Percentiles rank a stretch among this genome's conserved stretches.
These are phyloP conservation scores for Drosophila kohkoa DNA, from an alignment of 1,140 invertebrate genomes.

Conservation along the genomic window DNA sequence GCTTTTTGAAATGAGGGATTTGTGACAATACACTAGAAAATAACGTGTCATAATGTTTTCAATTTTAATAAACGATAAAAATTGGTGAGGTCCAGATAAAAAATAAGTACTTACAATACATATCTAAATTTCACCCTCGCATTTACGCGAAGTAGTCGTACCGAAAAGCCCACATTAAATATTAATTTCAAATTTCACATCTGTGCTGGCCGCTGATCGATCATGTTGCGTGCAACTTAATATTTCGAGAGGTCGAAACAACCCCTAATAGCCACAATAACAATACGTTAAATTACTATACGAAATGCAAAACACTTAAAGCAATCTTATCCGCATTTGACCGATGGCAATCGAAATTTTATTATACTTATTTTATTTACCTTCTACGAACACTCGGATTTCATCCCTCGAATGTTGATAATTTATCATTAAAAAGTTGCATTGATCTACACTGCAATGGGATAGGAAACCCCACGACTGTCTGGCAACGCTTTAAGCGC, in stretches of 20 bases:
- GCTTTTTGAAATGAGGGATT: slow-evolving; percentile 33
- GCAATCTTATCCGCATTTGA: slow-evolving; percentile 62
- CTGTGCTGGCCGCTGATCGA: slow-evolving; percentile 54
- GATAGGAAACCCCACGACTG: slow-evolving; percentile 5
- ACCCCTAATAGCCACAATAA: slow-evolving; percentile 53
- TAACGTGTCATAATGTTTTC: slow-evolving; percentile 14
- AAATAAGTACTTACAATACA: neutral
- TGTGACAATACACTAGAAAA: slow-evolving; percentile 42
- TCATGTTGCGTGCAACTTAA: slow-evolving; percentile 69
- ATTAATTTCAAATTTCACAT: slow-evolving; percentile 51
- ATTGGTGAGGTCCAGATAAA: slow-evolving; percentile 14
- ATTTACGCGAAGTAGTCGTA: slow-evolving; percentile 31
- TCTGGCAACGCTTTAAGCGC: slow-evolving; percentile 58
- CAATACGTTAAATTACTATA: slow-evolving; percentile 57
- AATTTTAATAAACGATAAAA: slow-evolving; percentile 18
- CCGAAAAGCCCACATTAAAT: slow-evolving; percentile 63
- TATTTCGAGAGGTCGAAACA: slow-evolving; percentile 28
- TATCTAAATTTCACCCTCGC: slow-evolving; percentile 43
- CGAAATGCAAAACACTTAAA: slow-evolving; percentile 61
- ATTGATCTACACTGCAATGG: neutral
- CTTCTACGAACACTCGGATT: slow-evolving; percentile 44
- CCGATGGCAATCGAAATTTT: slow-evolving; percentile 60
- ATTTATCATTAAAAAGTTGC: slow-evolving; percentile 45
- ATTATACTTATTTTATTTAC: slow-evolving; percentile 50
- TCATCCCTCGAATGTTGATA: slow-evolving; percentile 43